Evolutionary conservation across 2,888 invertebrate genomes (phyloP).

Genomic region (Argyresthia albistria): DNA sequence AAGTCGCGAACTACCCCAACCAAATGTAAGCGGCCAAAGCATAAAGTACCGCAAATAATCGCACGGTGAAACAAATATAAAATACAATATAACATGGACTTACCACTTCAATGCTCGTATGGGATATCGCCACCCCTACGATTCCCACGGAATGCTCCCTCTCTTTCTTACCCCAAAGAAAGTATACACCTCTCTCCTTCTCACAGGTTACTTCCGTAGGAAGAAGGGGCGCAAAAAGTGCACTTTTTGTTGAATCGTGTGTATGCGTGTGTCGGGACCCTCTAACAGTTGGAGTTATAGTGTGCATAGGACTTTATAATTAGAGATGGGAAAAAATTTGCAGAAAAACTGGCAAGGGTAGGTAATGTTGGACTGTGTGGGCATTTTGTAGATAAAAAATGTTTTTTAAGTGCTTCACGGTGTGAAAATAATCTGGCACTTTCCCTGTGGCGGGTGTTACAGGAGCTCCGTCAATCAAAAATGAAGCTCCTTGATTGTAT

Average conservation of each 20-base stretch:
- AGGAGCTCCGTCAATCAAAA: too few relatives aligned
- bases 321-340: neutral
- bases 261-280: conserved; percentile 19
- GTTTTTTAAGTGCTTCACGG: too few relatives aligned
- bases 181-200: conserved; percentile 20
- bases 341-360: neutral
- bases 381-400: too few relatives aligned
- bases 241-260: conserved; percentile 57
- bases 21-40: conserved; percentile 1
- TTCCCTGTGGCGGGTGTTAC: too few relatives aligned
- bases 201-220: conserved; percentile 52
- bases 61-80: conserved; percentile 16
- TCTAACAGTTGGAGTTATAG: neutral
- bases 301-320: conserved; percentile 2
- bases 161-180: conserved; percentile 19
- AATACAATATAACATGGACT: conserved; percentile 32
- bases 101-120: conserved; percentile 57
- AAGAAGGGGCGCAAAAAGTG: conserved; percentile 58
- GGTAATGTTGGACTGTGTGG: too few relatives aligned
- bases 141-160: conserved; percentile 57
- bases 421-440: too few relatives aligned
- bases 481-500: too few relatives aligned
- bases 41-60: conserved; percentile 9
- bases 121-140: conserved; percentile 66
- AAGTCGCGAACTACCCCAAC: neutral